Evolutionary conservation across 2,888 invertebrate species (phyloP), one percentile per base, ranked within the genome.

Genomic region (Ophioninae sp.): DNA sequence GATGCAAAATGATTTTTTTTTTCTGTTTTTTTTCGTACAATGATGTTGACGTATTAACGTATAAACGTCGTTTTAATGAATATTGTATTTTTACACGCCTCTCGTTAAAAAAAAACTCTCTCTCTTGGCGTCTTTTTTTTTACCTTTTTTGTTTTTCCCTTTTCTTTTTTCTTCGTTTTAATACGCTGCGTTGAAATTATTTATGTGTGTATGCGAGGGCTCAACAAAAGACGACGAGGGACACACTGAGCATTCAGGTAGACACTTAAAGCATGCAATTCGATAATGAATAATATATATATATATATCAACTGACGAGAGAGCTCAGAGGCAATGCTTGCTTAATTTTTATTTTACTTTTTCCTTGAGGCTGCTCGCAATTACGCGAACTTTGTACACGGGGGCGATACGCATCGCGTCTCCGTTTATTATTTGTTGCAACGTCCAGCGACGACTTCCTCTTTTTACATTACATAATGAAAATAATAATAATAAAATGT

Each of bases 201-300:
- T 30, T 72, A 68, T 72, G 75, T 56, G 73, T 74, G 50, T 56
- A 75, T 68, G 65, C 81, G 76, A 79, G 85, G 86, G 83, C 83
- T 84, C 82, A 86, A 87, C 85, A 86, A 88, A 88, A 89, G 90
- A 91, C 90, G 89, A 89, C 88, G 90, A 87, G 90, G 91, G 89
- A 90, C 90, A 92, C 91, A 92, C 89, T 92, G 92, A 93, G 91
- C 93, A 93, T 93, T 93, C 93, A 90, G 81, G 89, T 88, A 91
- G 90, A 93, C 92, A 92, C 89, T 92, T 91, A 91, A 91, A 92
- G 92, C 93, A 93, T 92, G 93, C 93, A 93, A 88, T 91, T 91
- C 88, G 89, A 89, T 88, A 82, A 87, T 89, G 89, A 89, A 87
- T 87, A 87, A 39, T 39, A 61, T 20, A 72, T 64, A 59, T 59